Evolutionary conservation across 2,888 invertebrate species (phyloP).

Genomic region (Agonopterix heracliana): DNA sequence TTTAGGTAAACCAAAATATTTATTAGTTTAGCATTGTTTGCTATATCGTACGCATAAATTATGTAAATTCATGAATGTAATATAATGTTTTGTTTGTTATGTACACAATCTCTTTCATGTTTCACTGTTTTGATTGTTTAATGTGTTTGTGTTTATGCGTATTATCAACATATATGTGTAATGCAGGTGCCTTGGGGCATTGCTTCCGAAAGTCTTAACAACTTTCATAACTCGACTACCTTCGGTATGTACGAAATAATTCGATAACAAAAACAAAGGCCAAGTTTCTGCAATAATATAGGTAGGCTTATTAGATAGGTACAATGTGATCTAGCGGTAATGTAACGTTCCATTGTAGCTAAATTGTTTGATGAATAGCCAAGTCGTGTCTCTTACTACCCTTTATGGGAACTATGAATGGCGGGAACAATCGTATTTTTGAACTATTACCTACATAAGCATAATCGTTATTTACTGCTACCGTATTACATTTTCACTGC

Average conservation of each 20-base stretch:
- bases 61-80: background rate
- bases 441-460: too few species aligned
- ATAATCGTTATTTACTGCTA: too few species aligned
- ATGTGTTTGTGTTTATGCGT: slow-evolving; percentile 24
- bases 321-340: background rate
- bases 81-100: background rate
- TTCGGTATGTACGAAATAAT: background rate
- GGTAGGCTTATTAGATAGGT: background rate
- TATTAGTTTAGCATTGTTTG: too few species aligned
- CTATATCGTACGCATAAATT: too few species aligned
- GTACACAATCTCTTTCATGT: slow-evolving; percentile 7
- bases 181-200: too few species aligned
- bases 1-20: too few species aligned
- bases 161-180: slow-evolving; percentile 9
- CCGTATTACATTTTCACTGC: too few species aligned
- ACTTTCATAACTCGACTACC: slow-evolving; percentile 12
- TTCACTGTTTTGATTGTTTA: slow-evolving; percentile 20
- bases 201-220: too few species aligned
- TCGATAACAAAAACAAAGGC: slow-evolving; percentile 30
- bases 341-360: background rate
- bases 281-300: slow-evolving; percentile 24
- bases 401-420: background rate
- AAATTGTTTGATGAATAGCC: slow-evolving; percentile 2
- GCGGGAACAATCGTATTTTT: background rate
- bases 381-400: slow-evolving; percentile 6